Base-by-base conservation (phyloP, 2,113 vertebrate genomes). In the Cephalopholis sonnerati region DNA sequence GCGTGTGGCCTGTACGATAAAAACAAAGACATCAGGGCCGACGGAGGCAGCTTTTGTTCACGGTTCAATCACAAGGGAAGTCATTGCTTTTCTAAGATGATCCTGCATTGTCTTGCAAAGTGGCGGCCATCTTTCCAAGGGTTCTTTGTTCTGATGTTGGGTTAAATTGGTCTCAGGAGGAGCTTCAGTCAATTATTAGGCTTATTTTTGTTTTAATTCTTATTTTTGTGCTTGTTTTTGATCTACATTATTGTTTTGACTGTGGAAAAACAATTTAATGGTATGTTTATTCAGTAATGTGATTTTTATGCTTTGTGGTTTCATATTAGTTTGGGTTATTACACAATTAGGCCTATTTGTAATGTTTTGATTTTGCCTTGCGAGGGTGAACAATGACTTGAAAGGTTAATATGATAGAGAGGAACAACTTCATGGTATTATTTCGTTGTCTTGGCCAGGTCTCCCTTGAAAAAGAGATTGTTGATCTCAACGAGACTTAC, bases 21-120 rank as follows among this genome's bases (percentile, higher is more conserved):
- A 89, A 93, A 95, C 91, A 94, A 94, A 94, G 93, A 89, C 91
- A 88, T 88, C 84, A 86, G 88, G 85, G 74, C 69, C 87, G 54
- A 32, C 75, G 64, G 82, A 91, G 85, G 20, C 85, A 32, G 89
- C 91, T 92, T 94, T 94, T 93, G 93, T 95, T 88, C 91, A 67
- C 7, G 17, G 65, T 87, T 88, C 87, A 84, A 82, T 86, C 74
- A 88, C 81, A 82, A 55, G 83, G 85, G 85, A 92, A 93, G 93
- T 90, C 83, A 74, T 77, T 75, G 88, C 92, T 91, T 94, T 92
- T 86, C 82, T 77, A 85, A 85, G 92, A 92, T 75, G 81, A 91
- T 80, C 84, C 74, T 18, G 61, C 87, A 93, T 94, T 94, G 89
- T 90, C 86, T 93, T 88, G 85, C 87, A 90, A 94, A 94, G 91